Percentiles rank a stretch among this genome's conserved stretches.
These are phyloP conservation scores for Rhinella marina DNA, from an alignment of 2,797 vertebrate genomes.

Conservation along the genomic window DNA sequence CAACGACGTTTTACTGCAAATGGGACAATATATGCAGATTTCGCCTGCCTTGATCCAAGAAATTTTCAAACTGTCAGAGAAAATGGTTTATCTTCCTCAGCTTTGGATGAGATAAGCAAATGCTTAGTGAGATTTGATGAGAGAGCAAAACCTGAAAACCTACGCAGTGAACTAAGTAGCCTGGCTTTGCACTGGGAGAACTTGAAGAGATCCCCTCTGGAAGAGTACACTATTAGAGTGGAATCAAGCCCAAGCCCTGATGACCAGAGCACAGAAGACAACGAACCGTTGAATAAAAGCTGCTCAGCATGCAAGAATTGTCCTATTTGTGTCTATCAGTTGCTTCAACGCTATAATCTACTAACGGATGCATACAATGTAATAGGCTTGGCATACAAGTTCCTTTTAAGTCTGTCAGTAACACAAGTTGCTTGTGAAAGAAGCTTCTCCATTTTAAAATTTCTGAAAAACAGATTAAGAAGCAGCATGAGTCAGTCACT, in stretches of 20 bases:
- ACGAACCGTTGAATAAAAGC: not conserved
- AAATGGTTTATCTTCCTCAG: not conserved
- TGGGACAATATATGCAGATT: conserved; percentile 1
- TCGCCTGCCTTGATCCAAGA: not conserved
- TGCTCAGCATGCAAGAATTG: not conserved
- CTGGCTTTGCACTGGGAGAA: not conserved
- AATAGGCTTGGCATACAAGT: too few species aligned
- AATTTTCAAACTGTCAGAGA: not conserved
- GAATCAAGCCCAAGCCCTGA: not conserved
- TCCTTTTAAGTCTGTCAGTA: too few species aligned
- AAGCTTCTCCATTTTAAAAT: too few species aligned
- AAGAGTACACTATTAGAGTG: not conserved
- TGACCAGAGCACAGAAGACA: not conserved
- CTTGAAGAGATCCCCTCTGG: not conserved
- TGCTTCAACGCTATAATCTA: not conserved
- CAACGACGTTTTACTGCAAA: not conserved
- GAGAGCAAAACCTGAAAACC: not conserved
- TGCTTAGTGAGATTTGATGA: not conserved
- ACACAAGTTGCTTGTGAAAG: too few species aligned
- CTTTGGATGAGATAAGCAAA: not conserved
- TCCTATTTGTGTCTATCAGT: not conserved
- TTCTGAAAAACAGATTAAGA: conserved; percentile 15
- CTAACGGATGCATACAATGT: not conserved
- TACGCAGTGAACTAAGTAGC: not conserved
- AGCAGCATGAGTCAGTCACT: not conserved